Evolutionary conservation across 1,140 invertebrate genomes (phyloP).

Genomic region (Neelides sp.): DNA sequence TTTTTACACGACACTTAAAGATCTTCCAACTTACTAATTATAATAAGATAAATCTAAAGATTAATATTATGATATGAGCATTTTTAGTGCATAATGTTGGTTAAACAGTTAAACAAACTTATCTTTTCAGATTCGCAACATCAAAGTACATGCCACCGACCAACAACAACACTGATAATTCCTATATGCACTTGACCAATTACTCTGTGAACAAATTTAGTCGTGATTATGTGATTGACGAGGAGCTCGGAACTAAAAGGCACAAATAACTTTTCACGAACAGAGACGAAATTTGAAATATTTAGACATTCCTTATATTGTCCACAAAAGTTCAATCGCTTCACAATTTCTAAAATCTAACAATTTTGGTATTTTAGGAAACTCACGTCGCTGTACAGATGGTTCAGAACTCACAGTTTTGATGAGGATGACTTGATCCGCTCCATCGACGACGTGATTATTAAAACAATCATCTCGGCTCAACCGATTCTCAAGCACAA

Average conservation of each 20-base stretch:
- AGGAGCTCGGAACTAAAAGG: constrained; percentile 72
- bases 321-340: too few relatives aligned
- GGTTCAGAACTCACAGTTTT: constrained; percentile 52
- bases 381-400: constrained; percentile 65
- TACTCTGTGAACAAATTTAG: constrained; percentile 85
- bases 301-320: too few relatives aligned
- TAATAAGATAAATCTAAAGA: not conserved
- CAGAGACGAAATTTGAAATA: too few relatives aligned
- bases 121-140: constrained; percentile 60
- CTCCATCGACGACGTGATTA: constrained; percentile 76
- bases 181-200: constrained; percentile 96
- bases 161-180: constrained; percentile 63
- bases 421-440: constrained; percentile 61
- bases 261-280: too few relatives aligned
- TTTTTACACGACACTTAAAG: too few relatives aligned
- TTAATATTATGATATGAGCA: constrained; percentile 35
- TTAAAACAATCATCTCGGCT: constrained; percentile 75
- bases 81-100: not conserved
- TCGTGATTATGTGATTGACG: constrained; percentile 58
- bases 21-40: too few relatives aligned
- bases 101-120: too few relatives aligned
- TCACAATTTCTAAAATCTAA: too few relatives aligned
- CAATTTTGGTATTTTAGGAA: constrained; percentile 43
- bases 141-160: constrained; percentile 68
- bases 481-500: constrained; percentile 73